phyloP scores from a whole-genome alignment of 2,888 invertebrate genomes.

The Chydorus sphaericus region DNA sequence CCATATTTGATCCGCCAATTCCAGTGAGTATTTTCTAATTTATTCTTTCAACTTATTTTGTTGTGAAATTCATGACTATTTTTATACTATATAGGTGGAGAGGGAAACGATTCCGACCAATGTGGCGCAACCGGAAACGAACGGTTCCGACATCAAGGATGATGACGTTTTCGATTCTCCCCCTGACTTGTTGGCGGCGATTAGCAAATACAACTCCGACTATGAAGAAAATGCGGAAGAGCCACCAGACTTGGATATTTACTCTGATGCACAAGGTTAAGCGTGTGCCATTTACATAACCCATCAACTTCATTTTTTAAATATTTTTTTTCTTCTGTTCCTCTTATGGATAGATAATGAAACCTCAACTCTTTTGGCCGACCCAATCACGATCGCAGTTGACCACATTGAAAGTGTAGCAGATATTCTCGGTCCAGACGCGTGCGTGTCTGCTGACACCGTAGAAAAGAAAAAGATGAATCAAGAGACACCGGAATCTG shows the following conservation, averaged over 20 bases:
- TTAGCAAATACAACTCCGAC: background rate
- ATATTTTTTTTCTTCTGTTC: background rate
- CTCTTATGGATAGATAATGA: background rate
- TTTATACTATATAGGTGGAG: no score
- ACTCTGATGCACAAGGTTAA: background rate
- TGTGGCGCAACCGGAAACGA: background rate
- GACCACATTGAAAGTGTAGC: conserved; percentile 1
- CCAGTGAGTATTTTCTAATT: background rate
- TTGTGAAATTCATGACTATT: no score
- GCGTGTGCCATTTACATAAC: background rate
- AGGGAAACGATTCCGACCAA: background rate
- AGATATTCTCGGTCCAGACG: background rate
- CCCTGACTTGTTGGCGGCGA: background rate
- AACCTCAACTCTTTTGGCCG: background rate
- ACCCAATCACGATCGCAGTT: background rate
- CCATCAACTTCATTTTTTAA: background rate
- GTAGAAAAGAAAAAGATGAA: no score
- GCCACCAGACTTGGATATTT: background rate
- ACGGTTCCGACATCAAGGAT: background rate
- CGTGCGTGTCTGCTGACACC: no score
- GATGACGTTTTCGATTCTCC: background rate
- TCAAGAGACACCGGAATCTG: background rate
- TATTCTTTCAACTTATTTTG: background rate
- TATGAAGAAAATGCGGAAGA: background rate
- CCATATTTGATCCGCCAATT: background rate